These are phyloP conservation scores for Carcharodon carcharias DNA, from an alignment of 2,797 vertebrate genomes.

Conservation along the genomic window DNA sequence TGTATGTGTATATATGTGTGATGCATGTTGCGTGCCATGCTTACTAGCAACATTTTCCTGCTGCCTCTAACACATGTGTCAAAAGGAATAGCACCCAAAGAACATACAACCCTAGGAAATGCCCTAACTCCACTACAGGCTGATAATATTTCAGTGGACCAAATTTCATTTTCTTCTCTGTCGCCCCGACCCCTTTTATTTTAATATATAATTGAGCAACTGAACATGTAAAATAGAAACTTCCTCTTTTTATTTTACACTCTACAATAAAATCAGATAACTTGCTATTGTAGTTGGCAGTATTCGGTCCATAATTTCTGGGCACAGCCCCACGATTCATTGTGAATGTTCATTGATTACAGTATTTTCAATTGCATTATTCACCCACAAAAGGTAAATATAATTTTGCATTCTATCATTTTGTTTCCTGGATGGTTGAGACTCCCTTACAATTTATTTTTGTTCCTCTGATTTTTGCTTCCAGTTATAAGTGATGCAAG, in stretches of 20 bases:
- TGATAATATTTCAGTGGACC: background rate
- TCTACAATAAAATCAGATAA: background rate
- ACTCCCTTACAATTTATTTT: background rate
- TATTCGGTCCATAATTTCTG: background rate
- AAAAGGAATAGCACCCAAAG: background rate
- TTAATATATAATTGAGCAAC: background rate
- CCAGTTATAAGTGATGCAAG: background rate
- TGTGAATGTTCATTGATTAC: background rate
- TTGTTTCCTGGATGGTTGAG: background rate
- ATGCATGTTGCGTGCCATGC: background rate
- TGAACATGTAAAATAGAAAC: background rate
- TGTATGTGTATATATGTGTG: background rate
- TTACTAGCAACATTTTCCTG: conserved; percentile 3
- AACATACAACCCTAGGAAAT: background rate
- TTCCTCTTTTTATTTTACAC: background rate
- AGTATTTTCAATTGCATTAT: background rate
- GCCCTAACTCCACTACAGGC: background rate
- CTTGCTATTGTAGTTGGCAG: background rate
- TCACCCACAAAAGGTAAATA: background rate
- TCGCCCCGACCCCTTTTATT: background rate
- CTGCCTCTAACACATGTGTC: background rate
- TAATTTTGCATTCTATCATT: background rate
- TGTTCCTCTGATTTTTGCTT: background rate
- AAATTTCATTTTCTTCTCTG: background rate
- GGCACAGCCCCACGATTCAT: background rate